Percentiles rank a stretch among this genome's conserved stretches.
phyloP scores from a whole-genome alignment of 2,797 vertebrate species.

The Acrocephalus scirpaceus region DNA sequence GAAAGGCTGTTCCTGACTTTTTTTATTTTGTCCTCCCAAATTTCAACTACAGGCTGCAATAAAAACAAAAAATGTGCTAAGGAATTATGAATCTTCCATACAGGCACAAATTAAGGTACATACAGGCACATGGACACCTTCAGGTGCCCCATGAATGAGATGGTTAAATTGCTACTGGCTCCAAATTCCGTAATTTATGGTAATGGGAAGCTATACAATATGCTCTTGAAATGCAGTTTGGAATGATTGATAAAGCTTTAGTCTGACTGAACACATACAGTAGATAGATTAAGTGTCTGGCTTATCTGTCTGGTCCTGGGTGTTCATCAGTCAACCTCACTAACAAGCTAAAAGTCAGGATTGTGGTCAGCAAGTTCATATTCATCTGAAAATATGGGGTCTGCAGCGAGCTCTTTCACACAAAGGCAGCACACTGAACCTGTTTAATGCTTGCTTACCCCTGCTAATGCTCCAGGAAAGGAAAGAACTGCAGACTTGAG shows the following conservation, averaged over 20 bases:
- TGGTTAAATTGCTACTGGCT: neutral
- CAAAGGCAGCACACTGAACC: conserved; percentile 28
- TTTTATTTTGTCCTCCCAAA: neutral
- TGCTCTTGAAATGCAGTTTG: conserved; percentile 49
- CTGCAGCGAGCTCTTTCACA: conserved; percentile 1
- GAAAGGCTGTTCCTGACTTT: neutral
- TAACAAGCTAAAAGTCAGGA: conserved; percentile 40
- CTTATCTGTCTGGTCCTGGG: conserved; percentile 34
- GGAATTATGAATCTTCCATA: neutral
- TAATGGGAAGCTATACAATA: conserved; percentile 31
- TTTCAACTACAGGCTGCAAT: neutral
- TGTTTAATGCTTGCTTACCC: conserved; percentile 25
- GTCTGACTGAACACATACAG: conserved; percentile 40
- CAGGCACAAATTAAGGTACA: neutral
- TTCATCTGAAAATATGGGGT: conserved; percentile 14
- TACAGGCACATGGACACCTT: neutral
- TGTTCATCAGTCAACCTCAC: conserved; percentile 52
- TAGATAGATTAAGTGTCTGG: conserved; percentile 52
- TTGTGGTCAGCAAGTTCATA: conserved; percentile 46
- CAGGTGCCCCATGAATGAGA: neutral
- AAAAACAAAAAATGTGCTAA: neutral
- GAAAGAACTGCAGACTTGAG: neutral
- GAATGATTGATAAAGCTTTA: conserved; percentile 49
- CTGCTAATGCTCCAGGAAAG: neutral
- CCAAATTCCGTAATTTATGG: conserved; percentile 33